phyloP scores from a whole-genome alignment of 2,113 vertebrate genomes.

The Bostrychus sinensis region DNA sequence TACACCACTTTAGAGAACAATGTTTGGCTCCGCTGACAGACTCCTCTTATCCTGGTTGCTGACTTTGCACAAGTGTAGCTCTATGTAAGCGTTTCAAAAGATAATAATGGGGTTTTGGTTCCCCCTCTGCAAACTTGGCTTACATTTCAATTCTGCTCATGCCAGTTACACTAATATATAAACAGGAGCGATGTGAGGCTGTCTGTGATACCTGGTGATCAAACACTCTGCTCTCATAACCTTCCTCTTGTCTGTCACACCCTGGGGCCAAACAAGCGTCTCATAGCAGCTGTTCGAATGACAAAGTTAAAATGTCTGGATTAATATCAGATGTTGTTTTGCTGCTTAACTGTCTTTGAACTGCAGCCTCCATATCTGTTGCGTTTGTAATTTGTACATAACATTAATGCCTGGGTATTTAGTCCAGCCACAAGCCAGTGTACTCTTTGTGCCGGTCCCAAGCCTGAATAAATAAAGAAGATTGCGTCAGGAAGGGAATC shows the following conservation, averaged over 20 bases:
- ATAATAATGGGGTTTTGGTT: neutral
- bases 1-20: slow-evolving; percentile 10
- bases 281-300: slow-evolving; percentile 66
- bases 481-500: too few relatives aligned
- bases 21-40: slow-evolving; percentile 16
- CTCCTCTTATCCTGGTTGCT: neutral
- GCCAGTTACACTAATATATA: slow-evolving; percentile 58
- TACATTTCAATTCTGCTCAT: slow-evolving; percentile 27
- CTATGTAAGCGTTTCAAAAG: slow-evolving; percentile 28
- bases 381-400: slow-evolving; percentile 13
- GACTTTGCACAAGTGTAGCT: neutral
- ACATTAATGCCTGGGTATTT: too few relatives aligned
- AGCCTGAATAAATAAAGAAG: too few relatives aligned
- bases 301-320: slow-evolving; percentile 71
- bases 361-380: slow-evolving; percentile 42
- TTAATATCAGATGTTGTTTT: slow-evolving; percentile 57
- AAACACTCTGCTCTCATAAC: slow-evolving; percentile 65
- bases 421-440: too few relatives aligned
- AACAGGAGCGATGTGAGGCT: slow-evolving; percentile 51
- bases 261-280: slow-evolving; percentile 69
- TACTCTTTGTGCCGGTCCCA: too few relatives aligned
- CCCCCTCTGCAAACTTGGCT: neutral
- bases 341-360: slow-evolving; percentile 25
- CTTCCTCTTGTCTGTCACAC: slow-evolving; percentile 68
- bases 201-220: slow-evolving; percentile 68